phyloP scores from a whole-genome alignment of 2,888 invertebrate species.

The Megalurothrips usitatus region DNA sequence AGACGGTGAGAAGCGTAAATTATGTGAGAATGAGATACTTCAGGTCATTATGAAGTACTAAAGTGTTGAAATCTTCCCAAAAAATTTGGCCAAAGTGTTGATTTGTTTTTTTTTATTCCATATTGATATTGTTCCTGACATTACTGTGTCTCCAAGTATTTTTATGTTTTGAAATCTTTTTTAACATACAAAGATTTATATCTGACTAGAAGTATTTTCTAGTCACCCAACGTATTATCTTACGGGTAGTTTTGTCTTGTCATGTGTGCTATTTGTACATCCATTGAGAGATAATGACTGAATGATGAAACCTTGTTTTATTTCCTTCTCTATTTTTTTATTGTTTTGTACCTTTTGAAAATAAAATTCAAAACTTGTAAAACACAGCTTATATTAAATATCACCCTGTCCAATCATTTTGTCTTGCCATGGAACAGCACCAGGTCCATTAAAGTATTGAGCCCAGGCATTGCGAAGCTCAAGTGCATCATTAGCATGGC shows the following conservation, averaged over 20 bases:
- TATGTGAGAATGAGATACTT: not conserved
- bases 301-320: too few species aligned
- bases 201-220: too few species aligned
- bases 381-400: too few species aligned
- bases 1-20: not conserved
- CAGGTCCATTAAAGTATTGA: not conserved
- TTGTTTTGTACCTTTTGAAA: too few species aligned
- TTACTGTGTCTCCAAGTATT: not conserved
- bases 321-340: too few species aligned
- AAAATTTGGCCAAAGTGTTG: not conserved
- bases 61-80: too few species aligned
- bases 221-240: too few species aligned
- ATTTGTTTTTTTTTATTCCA: not conserved
- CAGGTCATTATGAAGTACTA: not conserved
- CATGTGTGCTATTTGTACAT: too few species aligned
- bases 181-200: too few species aligned
- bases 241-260: too few species aligned
- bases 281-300: too few species aligned
- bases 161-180: not conserved
- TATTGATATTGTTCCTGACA: not conserved
- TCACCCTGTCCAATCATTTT: not conserved
- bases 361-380: too few species aligned
- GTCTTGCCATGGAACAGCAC: not conserved
- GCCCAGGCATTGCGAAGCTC: not conserved
- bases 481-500: not conserved